These are phyloP conservation scores for Rhyzopertha dominica DNA, from an alignment of 1,140 invertebrate genomes.

Conservation along the genomic window DNA sequence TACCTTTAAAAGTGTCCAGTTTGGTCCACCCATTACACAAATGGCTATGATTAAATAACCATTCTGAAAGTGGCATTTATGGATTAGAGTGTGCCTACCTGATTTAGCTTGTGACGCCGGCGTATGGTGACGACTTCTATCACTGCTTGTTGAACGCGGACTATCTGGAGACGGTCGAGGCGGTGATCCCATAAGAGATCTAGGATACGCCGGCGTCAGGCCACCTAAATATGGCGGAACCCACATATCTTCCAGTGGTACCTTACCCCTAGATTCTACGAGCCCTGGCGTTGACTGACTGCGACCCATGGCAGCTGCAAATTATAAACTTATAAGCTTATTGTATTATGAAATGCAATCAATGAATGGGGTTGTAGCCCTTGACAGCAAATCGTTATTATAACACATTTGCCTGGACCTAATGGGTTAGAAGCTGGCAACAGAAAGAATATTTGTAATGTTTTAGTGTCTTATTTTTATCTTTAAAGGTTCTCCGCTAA, in stretches of 20 bases:
- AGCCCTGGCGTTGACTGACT: constrained; percentile 93
- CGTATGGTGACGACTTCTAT: constrained; percentile 37
- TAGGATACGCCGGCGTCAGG: constrained; percentile 48
- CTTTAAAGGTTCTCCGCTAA: no score
- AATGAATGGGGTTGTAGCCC: no score
- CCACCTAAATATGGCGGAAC: constrained; percentile 53
- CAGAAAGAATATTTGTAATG: no score
- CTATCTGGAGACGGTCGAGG: constrained; percentile 36
- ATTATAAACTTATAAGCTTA: constrained; percentile 17
- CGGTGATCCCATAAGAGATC: constrained; percentile 47
- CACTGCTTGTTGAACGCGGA: constrained; percentile 42
- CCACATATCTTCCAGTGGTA: constrained; percentile 87
- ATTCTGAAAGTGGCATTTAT: no score
- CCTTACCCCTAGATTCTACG: constrained; percentile 83
- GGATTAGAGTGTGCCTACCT: constrained; percentile 27
- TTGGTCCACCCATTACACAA: no score
- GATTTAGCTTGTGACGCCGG: constrained; percentile 34
- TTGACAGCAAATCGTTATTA: no score
- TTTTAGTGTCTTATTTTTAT: no score
- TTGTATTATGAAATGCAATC: no score
- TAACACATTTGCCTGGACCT: no score
- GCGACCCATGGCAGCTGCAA: constrained; percentile 85
- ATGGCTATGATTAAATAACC: no score
- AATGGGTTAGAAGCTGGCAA: no score
- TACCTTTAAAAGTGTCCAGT: no score